A percentile compares a stretch with the other conserved stretches of the same genome.
Evolutionary conservation across 2,797 vertebrate genomes (phyloP).

Genomic region (Mallotus villosus): DNA sequence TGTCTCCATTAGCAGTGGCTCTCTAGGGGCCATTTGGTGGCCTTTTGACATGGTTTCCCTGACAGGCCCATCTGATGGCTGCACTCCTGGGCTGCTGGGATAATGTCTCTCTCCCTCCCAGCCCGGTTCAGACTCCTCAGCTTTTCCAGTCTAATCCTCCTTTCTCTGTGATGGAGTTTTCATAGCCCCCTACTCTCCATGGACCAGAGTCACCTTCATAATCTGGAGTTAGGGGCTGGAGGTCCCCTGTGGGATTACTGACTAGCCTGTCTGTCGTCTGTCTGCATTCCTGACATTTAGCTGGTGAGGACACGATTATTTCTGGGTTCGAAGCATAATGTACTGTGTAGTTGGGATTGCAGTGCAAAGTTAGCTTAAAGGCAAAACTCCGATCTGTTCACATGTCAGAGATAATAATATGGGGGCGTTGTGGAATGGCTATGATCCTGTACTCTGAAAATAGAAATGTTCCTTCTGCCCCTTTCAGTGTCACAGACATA

Average conservation of each 20-base stretch:
- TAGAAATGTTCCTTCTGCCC: background rate
- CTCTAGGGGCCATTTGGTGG: slow-evolving; percentile 49
- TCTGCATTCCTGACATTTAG: slow-evolving; percentile 48
- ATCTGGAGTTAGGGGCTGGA: slow-evolving; percentile 55
- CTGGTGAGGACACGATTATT: background rate
- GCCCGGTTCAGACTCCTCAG: slow-evolving; percentile 48
- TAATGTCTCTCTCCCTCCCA: slow-evolving; percentile 20
- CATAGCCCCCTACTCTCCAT: slow-evolving; percentile 45
- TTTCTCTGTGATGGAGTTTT: slow-evolving; percentile 63
- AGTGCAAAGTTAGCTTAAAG: slow-evolving; percentile 1
- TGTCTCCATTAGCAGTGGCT: slow-evolving; percentile 56
- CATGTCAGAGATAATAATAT: slow-evolving; percentile 38
- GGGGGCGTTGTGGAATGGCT: slow-evolving; percentile 16
- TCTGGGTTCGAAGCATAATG: background rate
- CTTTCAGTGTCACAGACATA: slow-evolving; percentile 7
- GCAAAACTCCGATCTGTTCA: slow-evolving; percentile 33
- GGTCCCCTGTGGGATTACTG: slow-evolving; percentile 55
- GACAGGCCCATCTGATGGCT: background rate
- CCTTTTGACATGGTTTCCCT: slow-evolving; percentile 45
- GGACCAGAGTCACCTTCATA: slow-evolving; percentile 60
- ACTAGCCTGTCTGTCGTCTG: slow-evolving; percentile 60
- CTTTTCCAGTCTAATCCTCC: slow-evolving; percentile 54
- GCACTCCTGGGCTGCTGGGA: background rate
- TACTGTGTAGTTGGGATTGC: slow-evolving; percentile 8
- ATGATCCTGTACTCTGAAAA: slow-evolving; percentile 33